Base-by-base conservation (phyloP, 2,888 invertebrate genomes). In the Heteromurus nitidus region DNA sequence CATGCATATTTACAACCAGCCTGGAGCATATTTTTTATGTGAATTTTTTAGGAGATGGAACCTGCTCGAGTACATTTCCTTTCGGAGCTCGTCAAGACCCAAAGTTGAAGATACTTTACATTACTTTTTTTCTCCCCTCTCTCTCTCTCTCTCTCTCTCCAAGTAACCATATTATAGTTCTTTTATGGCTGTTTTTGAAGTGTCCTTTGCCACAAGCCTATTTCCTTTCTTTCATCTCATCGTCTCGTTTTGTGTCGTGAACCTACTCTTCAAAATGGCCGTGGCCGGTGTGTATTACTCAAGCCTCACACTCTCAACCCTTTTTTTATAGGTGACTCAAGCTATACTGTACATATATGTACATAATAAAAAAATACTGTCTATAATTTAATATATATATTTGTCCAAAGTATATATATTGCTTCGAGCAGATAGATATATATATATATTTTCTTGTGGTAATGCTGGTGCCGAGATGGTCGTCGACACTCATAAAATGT, bases 121-220 rank as follows among this genome's bases (percentile, higher is more conserved):
- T 69, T 79, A 70, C 68, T 65, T 72, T 72, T 62, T 70, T 72
- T 53, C 24, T 64, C 64, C 22, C 55, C 44, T 68, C 30, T 77
- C 65, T 36, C 64, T 68, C 53, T 28, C 24, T 22, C 47, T 18
- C 42, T 64, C 55, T 65, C 55, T 72, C 69, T 67, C 58, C 64
- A 80, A 80, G 72, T 80, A 80, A 80, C 80, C 80, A 73, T 80
- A 80, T 80, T 80, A 80, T 72, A 72, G 67, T 64, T 53, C 72
- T 80, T 80, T 80, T 80, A 80, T 80, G 73, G 68, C 67, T 62
- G 42, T 73, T 80, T 80, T 74, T 80, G 73, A 80, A 80, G 80
- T 80, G 80, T 80, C 80, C 80, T 80, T 80, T 80, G 80, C 80
- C 80, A 74, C 80, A 80, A 80, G 80, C 80, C 74, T 80, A 74